Conservation (phyloP, 2,797 vertebrate genomes). For the Malurus splendens region DNA sequence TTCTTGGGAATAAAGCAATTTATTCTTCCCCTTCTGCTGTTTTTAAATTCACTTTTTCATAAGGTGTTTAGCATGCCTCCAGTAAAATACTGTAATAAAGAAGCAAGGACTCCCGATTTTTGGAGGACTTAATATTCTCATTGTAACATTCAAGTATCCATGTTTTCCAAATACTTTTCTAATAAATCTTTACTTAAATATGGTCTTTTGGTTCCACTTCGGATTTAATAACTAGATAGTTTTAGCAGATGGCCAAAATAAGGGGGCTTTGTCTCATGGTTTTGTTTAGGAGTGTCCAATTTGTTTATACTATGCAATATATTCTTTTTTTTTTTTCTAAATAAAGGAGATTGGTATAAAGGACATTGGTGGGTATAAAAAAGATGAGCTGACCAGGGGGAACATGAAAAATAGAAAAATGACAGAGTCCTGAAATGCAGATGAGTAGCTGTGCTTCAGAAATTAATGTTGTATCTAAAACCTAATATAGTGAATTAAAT, state of each 20-base stretch:
- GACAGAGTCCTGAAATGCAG: not conserved
- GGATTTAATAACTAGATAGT: not conserved
- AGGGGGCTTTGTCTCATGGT: accelerated
- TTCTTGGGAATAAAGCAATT: not conserved
- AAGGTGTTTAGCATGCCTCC: not conserved
- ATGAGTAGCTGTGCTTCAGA: not conserved
- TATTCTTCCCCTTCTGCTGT: not conserved
- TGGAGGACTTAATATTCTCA: not conserved
- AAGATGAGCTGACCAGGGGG: not conserved
- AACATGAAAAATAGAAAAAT: not conserved
- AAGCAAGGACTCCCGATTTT: not conserved
- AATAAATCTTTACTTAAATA: not conserved
- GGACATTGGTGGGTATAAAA: not conserved
- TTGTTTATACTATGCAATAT: not conserved
- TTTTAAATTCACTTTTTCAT: not conserved
- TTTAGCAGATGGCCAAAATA: not conserved
- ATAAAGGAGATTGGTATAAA: not conserved
- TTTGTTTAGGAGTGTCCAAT: not conserved
- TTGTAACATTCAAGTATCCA: not conserved
- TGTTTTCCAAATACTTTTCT: not conserved
- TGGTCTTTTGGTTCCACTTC: not conserved
- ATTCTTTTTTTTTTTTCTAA: not conserved
- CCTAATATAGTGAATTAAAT: not conserved
- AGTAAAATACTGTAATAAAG: not conserved
- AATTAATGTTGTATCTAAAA: not conserved